Evolutionary conservation across 2,888 invertebrate species (phyloP).

Genomic region (Spodoptera littoralis): DNA sequence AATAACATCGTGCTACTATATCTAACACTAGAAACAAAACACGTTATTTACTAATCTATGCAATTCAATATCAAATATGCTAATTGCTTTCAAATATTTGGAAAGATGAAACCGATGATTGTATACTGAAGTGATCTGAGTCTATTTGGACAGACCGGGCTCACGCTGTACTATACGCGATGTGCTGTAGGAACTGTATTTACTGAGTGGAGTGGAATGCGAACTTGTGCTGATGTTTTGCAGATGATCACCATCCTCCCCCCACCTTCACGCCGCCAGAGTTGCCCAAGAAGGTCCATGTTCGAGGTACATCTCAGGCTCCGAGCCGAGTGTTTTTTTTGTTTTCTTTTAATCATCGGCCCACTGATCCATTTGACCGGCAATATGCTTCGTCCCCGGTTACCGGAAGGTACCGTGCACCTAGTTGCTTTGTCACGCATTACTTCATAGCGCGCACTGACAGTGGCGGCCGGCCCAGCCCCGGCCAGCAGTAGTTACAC

Average conservation of each 20-base stretch:
- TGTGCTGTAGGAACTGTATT: conserved; percentile 80
- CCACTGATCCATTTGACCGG: conserved; percentile 80
- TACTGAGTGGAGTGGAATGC: conserved; percentile 88
- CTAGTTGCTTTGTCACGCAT: conserved; percentile 88
- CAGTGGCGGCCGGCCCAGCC: conserved; percentile 77
- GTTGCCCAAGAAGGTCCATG: conserved; percentile 99
- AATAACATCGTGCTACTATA: conserved; percentile 32
- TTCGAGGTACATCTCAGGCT: conserved; percentile 94
- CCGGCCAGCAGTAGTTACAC: conserved; percentile 74
- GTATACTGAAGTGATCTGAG: conserved; percentile 50
- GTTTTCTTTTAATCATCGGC: conserved; percentile 81
- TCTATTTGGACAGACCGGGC: conserved; percentile 64
- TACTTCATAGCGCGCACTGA: conserved; percentile 83
- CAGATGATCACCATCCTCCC: conserved; percentile 99
- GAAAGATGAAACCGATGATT: conserved; percentile 59
- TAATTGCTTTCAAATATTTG: conserved; percentile 43
- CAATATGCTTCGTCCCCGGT: conserved; percentile 83
- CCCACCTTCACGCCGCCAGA: conserved; percentile 99
- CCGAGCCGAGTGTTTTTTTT: conserved; percentile 83
- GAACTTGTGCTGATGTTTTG: conserved; percentile 93
- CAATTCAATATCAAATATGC: conserved; percentile 39
- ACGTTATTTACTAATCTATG: conserved; percentile 27
- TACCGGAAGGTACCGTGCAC: conserved; percentile 81
- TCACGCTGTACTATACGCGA: conserved; percentile 78
- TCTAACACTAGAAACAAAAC: conserved; percentile 33